Percentiles rank a stretch among this genome's conserved stretches.
phyloP scores from a whole-genome alignment of 2,113 vertebrate genomes.

The Panthera uncia region DNA sequence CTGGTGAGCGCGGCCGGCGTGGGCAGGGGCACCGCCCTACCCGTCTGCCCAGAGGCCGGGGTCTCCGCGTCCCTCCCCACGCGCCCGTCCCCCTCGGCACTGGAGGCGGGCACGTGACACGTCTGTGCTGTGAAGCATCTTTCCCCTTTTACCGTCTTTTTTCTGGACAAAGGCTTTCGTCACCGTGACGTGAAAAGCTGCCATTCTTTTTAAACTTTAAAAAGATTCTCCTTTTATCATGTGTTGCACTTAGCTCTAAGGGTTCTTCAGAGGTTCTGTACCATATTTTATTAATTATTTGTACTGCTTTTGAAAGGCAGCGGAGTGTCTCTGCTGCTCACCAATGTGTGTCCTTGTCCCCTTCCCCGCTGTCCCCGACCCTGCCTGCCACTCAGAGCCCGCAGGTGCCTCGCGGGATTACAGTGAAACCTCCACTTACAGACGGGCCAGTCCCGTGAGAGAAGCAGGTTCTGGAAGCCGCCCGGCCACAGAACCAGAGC shows the following conservation, averaged over 20 bases:
- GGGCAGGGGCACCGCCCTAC: fast-evolving
- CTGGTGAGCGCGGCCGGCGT: neutral
- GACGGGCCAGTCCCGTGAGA: neutral
- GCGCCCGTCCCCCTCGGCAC: fast-evolving
- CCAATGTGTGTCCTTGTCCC: neutral
- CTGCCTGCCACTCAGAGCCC: fast-evolving
- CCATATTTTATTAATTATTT: neutral
- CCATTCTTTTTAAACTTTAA: neutral
- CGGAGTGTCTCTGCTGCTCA: constrained; percentile 38
- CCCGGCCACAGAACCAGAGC: fast-evolving
- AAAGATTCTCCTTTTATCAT: neutral
- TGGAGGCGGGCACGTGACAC: neutral
- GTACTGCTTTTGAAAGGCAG: constrained; percentile 61
- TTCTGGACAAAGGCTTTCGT: constrained; percentile 59
- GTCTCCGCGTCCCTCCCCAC: neutral
- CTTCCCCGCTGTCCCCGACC: neutral
- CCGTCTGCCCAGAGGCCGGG: fast-evolving
- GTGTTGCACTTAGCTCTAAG: neutral
- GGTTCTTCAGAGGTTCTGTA: neutral
- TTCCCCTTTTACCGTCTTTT: neutral
- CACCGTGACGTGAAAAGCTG: constrained; percentile 67
- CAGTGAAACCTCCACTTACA: neutral
- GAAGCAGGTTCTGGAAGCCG: neutral
- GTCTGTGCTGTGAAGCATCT: neutral
- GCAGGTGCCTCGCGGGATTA: neutral